Conservation (phyloP, 1,140 invertebrate genomes). For the Vollenhovia emeryi region DNA sequence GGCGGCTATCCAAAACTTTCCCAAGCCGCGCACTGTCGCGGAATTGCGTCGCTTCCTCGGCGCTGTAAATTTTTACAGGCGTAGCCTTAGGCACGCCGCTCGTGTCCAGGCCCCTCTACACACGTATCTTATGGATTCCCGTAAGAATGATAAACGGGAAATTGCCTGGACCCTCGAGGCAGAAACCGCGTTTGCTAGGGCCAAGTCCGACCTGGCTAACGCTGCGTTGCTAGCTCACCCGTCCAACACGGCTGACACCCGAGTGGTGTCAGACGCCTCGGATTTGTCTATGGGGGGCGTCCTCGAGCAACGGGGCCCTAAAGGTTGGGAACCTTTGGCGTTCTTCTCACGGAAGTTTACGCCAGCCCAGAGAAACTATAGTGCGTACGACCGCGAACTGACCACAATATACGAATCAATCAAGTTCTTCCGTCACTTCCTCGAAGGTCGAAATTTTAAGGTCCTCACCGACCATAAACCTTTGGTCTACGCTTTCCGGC, state of each 20-base stretch:
- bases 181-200: not conserved
- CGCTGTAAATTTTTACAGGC: not conserved
- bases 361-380: not conserved
- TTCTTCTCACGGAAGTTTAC: not conserved
- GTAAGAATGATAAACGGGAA: not conserved
- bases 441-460: not conserved
- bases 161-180: not conserved
- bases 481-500: not conserved
- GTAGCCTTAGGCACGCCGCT: no score
- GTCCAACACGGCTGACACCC: not conserved
- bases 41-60: not conserved
- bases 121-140: not conserved
- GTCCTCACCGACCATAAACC: not conserved
- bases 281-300: not conserved
- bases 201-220: not conserved
- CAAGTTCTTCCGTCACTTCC: not conserved
- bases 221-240: not conserved
- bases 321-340: not conserved
- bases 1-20: not conserved
- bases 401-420: not conserved
- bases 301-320: not conserved
- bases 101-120: not conserved
- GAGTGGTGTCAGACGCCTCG: not conserved
- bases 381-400: not conserved
- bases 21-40: not conserved